Conservation (phyloP, 2,888 invertebrate genomes). For the Drosophila cognata region DNA sequence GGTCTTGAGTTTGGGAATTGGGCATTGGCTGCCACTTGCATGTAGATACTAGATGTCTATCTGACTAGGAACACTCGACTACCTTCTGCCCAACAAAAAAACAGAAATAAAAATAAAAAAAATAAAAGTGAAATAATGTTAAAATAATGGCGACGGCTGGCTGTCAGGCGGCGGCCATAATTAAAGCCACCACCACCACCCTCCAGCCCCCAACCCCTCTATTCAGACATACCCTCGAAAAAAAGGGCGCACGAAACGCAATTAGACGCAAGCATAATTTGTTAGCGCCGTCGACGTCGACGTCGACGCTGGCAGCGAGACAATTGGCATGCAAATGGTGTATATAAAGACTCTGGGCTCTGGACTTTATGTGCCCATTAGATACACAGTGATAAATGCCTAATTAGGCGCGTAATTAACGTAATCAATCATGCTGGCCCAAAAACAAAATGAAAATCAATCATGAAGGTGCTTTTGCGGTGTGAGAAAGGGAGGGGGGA, state of each 20-base stretch:
- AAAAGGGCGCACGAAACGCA: conserved; percentile 72
- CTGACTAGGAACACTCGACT: conserved; percentile 58
- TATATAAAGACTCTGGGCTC: conserved; percentile 8
- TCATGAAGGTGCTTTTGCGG: conserved; percentile 19
- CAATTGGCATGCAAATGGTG: conserved; percentile 64
- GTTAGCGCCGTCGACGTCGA: conserved; percentile 36
- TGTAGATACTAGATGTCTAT: conserved; percentile 80
- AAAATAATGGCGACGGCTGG: conserved; percentile 58
- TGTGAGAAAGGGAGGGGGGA: background rate
- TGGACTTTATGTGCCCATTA: conserved; percentile 44
- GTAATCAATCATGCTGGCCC: conserved; percentile 76
- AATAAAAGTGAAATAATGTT: conserved; percentile 56
- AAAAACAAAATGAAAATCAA: conserved; percentile 59
- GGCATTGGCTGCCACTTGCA: conserved; percentile 67
- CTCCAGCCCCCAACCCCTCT: conserved; percentile 41
- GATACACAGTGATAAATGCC: conserved; percentile 77
- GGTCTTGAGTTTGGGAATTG: conserved; percentile 35
- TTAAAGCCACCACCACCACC: conserved; percentile 55
- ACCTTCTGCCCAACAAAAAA: conserved; percentile 54
- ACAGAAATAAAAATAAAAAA: background rate
- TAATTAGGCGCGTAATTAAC: conserved; percentile 81
- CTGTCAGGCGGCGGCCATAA: conserved; percentile 73
- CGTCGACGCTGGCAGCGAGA: conserved; percentile 11
- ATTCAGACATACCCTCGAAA: conserved; percentile 1
- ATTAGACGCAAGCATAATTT: conserved; percentile 78